phyloP scores from a whole-genome alignment of 2,113 vertebrate species.

The Sturnus vulgaris region DNA sequence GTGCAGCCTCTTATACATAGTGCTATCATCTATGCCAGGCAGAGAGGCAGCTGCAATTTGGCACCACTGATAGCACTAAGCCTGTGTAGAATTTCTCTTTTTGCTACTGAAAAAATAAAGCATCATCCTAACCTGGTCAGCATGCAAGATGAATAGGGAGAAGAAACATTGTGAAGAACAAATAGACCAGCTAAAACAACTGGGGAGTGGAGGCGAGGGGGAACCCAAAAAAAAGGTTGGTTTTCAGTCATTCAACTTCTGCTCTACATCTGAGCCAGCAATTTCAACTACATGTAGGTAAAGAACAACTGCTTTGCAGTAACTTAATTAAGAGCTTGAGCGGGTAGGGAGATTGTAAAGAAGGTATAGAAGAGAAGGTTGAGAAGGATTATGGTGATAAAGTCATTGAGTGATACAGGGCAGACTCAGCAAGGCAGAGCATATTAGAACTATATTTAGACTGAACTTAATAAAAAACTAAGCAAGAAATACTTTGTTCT shows the following conservation, averaged over 20 bases:
- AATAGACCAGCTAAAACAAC: not conserved
- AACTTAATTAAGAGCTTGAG: not conserved
- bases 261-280: not conserved
- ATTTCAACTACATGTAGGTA: not conserved
- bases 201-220: accelerated
- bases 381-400: not conserved
- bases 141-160: not conserved
- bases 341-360: not conserved
- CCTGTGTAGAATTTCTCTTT: not conserved
- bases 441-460: not conserved
- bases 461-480: not conserved
- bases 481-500: not conserved
- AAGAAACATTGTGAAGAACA: not conserved
- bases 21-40: not conserved
- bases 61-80: not conserved
- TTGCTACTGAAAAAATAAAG: not conserved
- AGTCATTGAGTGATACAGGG: not conserved
- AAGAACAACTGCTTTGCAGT: not conserved
- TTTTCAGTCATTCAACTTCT: not conserved
- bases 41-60: not conserved
- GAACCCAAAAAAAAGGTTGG: not conserved
- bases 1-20: not conserved
- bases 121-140: not conserved
- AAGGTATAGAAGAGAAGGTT: not conserved
- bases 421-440: not conserved